Evolutionary conservation across 1,140 invertebrate species (phyloP), one percentile per base, ranked within the genome.

Genomic region (Parapsyche elsis): DNA sequence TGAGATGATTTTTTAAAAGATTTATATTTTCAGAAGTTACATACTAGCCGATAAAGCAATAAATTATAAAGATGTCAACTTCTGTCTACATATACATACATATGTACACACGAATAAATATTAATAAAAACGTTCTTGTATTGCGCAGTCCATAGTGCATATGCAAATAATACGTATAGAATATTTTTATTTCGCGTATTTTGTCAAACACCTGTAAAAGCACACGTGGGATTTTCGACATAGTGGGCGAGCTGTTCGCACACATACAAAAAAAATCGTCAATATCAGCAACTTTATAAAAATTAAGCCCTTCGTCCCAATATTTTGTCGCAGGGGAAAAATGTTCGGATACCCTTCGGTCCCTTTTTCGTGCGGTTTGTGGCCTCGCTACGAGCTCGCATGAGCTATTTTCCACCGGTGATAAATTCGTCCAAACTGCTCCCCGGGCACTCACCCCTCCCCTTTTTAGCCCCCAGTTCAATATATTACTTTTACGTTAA

Each of bases 401-500:
- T 49, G 81, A 78, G 77, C 76, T 78, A 82, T 80, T 82, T 82
- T 82, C 79, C 74, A 73, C 19, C 78, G 79, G 81, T 81, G 81
- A 83, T 83, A 83, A 83, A 83, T 83, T 80, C 79, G 70, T 79
- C 16, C 44, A 26, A 74, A 83, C 76, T 78, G 76, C 76, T 80
- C 78, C 81, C 79, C 38, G 9, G 79, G 79, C 70, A 24, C 26
- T 59, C 46, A 45, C 30, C 46, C 79, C 61, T 30, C 38, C 67
- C 79, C 46, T 0, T 26, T 67, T 24, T 26, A 12, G 59, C 16
- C 45, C 59, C 67, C 59, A 19, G 79, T 79, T 78, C 79, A 38
- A 83, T 83, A 82, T 80, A 83, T 83, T 83, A 83, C 76, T 80
- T 80, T 79, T 71, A 30, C 76, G 79, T 80, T 83, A 81, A 80